Conservation (phyloP, 2,797 vertebrate species). For the Buphagus erythrorhynchus region DNA sequence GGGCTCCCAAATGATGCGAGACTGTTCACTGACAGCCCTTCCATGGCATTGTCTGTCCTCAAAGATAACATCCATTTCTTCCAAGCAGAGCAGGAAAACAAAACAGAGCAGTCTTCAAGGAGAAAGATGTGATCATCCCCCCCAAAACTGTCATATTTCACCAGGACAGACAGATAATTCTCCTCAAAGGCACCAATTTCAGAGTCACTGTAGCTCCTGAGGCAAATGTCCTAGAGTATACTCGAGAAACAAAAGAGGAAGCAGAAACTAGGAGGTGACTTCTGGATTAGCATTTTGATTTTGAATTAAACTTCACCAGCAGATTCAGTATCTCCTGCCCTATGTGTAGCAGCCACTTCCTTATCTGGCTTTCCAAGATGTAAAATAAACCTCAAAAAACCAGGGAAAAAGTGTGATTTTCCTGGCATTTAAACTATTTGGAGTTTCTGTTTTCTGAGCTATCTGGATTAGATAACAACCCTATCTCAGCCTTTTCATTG, state of each 20-base stretch:
- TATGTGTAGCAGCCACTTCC: not conserved
- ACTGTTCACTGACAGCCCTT: not conserved
- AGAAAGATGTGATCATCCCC: not conserved
- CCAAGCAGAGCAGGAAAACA: not conserved
- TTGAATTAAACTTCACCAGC: not conserved
- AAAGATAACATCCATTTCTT: not conserved
- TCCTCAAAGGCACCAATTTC: not conserved
- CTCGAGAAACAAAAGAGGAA: not conserved
- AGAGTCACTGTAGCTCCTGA: not conserved
- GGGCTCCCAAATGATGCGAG: not conserved
- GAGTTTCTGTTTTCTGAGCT: not conserved
- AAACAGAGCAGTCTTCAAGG: not conserved
- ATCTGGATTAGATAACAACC: not conserved
- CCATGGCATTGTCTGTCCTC: not conserved
- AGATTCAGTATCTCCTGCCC: not conserved
- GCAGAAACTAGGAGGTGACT: not conserved
- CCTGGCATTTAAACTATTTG: not conserved
- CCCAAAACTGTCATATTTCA: not conserved
- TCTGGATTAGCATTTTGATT: not conserved
- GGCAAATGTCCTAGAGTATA: not conserved
- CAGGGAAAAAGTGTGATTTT: not conserved
- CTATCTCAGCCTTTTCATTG: accelerated
- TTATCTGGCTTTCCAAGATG: not conserved
- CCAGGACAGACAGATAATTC: not conserved
- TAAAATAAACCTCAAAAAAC: not conserved